These are phyloP conservation scores for Cyprinodon diabolis DNA, from an alignment of 2,797 vertebrate species.

Conservation along the genomic window DNA sequence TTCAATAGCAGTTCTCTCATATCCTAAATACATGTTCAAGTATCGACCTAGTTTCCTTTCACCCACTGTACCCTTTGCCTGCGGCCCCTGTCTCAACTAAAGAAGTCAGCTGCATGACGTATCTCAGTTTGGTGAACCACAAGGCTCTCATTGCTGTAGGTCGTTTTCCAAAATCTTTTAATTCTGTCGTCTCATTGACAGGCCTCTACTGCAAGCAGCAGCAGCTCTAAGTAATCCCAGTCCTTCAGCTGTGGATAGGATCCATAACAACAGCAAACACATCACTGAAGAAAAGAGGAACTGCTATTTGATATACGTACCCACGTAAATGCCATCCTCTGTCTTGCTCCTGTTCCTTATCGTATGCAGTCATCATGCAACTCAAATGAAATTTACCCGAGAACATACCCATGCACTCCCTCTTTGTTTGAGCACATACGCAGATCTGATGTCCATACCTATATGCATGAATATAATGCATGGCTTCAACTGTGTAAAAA, in stretches of 20 bases:
- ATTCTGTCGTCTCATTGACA: conserved; percentile 62
- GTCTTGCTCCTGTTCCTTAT: conserved; percentile 22
- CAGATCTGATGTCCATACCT: conserved; percentile 34
- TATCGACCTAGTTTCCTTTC: conserved; percentile 38
- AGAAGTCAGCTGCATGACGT: conserved; percentile 73
- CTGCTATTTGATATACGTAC: neutral
- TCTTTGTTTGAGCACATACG: conserved; percentile 56
- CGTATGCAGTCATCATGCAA: conserved; percentile 24
- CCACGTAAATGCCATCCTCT: conserved; percentile 8
- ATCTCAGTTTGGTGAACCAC: conserved; percentile 52
- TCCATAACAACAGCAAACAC: conserved; percentile 32
- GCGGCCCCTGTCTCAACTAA: conserved; percentile 72
- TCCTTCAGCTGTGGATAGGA: conserved; percentile 28
- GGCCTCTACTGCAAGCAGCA: conserved; percentile 79
- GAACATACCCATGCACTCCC: conserved; percentile 17
- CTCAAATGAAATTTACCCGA: conserved; percentile 26
- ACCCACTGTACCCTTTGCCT: conserved; percentile 66
- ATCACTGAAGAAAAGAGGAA: conserved; percentile 32
- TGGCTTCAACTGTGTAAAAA: conserved; percentile 54
- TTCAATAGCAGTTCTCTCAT: conserved; percentile 61
- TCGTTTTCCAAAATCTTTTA: conserved; percentile 15
- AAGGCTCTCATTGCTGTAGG: conserved; percentile 11
- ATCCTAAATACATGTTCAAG: conserved; percentile 56
- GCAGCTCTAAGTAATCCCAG: conserved; percentile 73
- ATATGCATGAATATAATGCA: conserved; percentile 74